phyloP scores from a whole-genome alignment of 2,888 invertebrate genomes.

The Macrophya alboannulata region DNA sequence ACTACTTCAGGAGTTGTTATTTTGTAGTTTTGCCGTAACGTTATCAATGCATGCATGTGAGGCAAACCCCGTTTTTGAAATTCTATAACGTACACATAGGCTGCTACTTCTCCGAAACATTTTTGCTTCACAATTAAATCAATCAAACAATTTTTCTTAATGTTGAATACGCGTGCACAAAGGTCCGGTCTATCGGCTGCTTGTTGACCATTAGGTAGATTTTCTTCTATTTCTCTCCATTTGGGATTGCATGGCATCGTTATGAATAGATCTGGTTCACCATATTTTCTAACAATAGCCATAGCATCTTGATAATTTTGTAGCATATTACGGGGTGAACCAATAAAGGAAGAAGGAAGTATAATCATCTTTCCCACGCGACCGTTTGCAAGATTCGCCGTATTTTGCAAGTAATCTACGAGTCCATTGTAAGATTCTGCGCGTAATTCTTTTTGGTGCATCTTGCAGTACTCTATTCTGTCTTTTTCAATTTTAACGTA shows the following conservation, averaged over 20 bases:
- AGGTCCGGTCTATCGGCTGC: conserved; percentile 74
- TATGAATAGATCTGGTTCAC: conserved; percentile 78
- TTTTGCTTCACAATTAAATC: conserved; percentile 61
- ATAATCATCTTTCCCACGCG: conserved; percentile 71
- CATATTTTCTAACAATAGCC: conserved; percentile 77
- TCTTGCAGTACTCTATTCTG: conserved; percentile 58
- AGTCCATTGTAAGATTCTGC: conserved; percentile 65
- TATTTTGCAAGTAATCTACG: conserved; percentile 67
- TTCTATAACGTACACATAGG: conserved; percentile 66
- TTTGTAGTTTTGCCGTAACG: conserved; percentile 61
- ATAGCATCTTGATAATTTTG: conserved; percentile 78
- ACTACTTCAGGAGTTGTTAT: conserved; percentile 35
- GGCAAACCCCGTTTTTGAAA: conserved; percentile 72
- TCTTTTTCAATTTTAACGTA: conserved; percentile 72
- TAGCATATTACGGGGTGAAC: conserved; percentile 73
- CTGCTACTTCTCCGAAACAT: conserved; percentile 60
- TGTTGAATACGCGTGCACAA: conserved; percentile 72
- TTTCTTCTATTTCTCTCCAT: conserved; percentile 76
- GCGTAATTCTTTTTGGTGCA: conserved; percentile 60
- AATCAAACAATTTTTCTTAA: conserved; percentile 69
- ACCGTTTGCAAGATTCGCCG: conserved; percentile 61
- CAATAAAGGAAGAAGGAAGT: conserved; percentile 73
- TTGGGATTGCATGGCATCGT: conserved; percentile 79
- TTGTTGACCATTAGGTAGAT: conserved; percentile 67
- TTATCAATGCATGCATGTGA: conserved; percentile 54